phyloP scores from a whole-genome alignment of 2,797 vertebrate genomes.

The Alauda arvensis region DNA sequence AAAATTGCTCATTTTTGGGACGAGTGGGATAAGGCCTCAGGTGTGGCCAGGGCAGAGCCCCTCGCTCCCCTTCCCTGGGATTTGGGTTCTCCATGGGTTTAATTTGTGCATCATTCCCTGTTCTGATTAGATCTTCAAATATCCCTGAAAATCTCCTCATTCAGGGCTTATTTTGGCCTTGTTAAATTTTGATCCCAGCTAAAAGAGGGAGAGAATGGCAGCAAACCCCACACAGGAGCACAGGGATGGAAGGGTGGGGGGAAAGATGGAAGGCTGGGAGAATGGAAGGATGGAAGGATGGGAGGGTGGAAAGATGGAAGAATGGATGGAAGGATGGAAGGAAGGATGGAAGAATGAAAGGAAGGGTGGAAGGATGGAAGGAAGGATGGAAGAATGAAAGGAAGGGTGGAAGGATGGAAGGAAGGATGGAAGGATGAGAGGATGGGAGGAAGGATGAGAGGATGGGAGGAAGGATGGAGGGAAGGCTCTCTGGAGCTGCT shows the following conservation, averaged over 20 bases:
- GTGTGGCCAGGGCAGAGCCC: neutral
- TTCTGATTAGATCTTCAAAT: conserved; percentile 72
- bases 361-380: accelerated
- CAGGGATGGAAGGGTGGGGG: neutral
- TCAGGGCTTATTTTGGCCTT: conserved; percentile 61
- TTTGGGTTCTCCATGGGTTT: conserved; percentile 52
- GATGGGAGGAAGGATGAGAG: too few species aligned
- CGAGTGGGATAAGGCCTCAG: neutral
- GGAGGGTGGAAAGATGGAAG: accelerated
- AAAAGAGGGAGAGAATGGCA: conserved; percentile 28
- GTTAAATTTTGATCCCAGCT: conserved; percentile 65
- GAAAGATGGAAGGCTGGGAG: too few species aligned
- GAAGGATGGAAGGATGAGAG: neutral
- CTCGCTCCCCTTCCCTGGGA: conserved; percentile 45
- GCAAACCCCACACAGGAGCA: neutral
- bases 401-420: accelerated
- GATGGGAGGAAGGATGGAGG: accelerated
- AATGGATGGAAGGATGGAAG: accelerated
- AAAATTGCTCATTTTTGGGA: conserved; percentile 24
- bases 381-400: accelerated
- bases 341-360: accelerated
- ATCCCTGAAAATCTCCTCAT: conserved; percentile 65
- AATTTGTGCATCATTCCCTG: conserved; percentile 67
- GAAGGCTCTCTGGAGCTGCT: neutral
- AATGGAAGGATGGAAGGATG: accelerated